Base-by-base conservation (phyloP, 2,113 vertebrate genomes). In the Herpailurus yagouaroundi region DNA sequence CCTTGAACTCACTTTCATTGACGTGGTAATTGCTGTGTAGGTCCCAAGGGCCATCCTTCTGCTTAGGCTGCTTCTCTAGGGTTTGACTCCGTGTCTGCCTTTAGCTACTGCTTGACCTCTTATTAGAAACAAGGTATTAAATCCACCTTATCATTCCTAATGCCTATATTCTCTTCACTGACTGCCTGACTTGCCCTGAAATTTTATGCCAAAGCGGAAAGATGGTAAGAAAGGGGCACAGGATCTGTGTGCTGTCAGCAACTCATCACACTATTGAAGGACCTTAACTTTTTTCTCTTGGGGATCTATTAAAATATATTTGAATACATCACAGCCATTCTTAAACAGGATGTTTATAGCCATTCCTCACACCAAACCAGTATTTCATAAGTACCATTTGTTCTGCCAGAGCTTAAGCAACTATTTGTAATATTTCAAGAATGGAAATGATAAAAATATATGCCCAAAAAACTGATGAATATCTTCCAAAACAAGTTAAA, bases 381-480 rank as follows among this genome's bases (percentile, higher is more conserved):
- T 48, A 91, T 55, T n/a, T 6, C 31, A 0, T 52, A 27, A 18
- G 3, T 31, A 31, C 19, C 73, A 25, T 89, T 86, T 97, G 19
- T 90, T 80, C 64, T 60, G 1, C 64, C 18, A 23, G 23, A n/a
- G n/a, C 41, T 80, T 33, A 50, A 29, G 71, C n/a, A 89, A 27
- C 89, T 52, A 48, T 13, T 27, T 95, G 16, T 33, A 60, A 33
- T 97, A 41, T 33, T 79, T 88, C n/a, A 79, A 82, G 91, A 89
- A 93, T 66, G 13, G 36, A 95, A 96, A 80, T 73, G 16, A 88
- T 94, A 38, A 63, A 96, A 82, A 81, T 68, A 27, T 88, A 85
- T 50, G 7, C 48, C 57, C 79, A n/a, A 66, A 91, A 96, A 95
- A 69, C 66, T 1, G 4, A 79, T 82, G 73, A 23, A n/a, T 87